These are phyloP conservation scores for Chaunax sp. DNA, from an alignment of 2,797 vertebrate genomes.

Conservation along the genomic window DNA sequence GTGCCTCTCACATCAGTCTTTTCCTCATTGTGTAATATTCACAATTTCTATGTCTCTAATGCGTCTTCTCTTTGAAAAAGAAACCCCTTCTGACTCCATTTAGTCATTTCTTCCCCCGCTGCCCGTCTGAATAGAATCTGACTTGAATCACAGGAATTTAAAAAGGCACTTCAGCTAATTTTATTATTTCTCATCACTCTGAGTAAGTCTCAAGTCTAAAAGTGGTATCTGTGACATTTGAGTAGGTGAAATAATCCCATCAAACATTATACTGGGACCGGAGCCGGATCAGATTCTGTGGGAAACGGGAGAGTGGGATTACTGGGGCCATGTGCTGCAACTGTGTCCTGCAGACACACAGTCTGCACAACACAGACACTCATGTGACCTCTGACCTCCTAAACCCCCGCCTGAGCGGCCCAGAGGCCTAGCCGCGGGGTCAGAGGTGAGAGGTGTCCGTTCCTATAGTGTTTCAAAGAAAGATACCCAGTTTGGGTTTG, in stretches of 20 bases:
- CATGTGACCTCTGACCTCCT: slow-evolving; percentile 71
- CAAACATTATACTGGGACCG: slow-evolving; percentile 55
- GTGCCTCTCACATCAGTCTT: slow-evolving; percentile 28
- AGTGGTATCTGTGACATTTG: slow-evolving; percentile 50
- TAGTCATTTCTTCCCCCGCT: slow-evolving; percentile 21
- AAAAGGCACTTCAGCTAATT: slow-evolving; percentile 7
- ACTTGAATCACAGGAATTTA: slow-evolving; percentile 25
- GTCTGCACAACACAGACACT: slow-evolving; percentile 79
- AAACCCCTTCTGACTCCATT: slow-evolving; percentile 22
- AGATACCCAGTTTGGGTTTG: slow-evolving; percentile 73
- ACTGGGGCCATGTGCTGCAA: slow-evolving; percentile 71
- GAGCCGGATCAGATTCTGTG: slow-evolving; percentile 65
- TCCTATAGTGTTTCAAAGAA: slow-evolving; percentile 79
- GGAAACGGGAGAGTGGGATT: slow-evolving; percentile 77
- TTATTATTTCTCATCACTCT: slow-evolving; percentile 17
- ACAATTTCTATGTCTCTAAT: slow-evolving; percentile 38
- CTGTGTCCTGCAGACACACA: slow-evolving; percentile 78
- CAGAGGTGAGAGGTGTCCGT: slow-evolving; percentile 76
- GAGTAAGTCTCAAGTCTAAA: slow-evolving; percentile 27
- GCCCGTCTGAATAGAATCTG: slow-evolving; percentile 25
- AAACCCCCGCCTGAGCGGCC: slow-evolving; percentile 65
- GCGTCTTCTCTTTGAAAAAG: slow-evolving; percentile 15
- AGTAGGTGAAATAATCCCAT: slow-evolving; percentile 63
- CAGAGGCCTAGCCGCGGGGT: slow-evolving; percentile 70
- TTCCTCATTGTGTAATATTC: slow-evolving; percentile 35